Evolutionary conservation across 2,797 vertebrate species (phyloP).

Genomic region (Natrix natrix): DNA sequence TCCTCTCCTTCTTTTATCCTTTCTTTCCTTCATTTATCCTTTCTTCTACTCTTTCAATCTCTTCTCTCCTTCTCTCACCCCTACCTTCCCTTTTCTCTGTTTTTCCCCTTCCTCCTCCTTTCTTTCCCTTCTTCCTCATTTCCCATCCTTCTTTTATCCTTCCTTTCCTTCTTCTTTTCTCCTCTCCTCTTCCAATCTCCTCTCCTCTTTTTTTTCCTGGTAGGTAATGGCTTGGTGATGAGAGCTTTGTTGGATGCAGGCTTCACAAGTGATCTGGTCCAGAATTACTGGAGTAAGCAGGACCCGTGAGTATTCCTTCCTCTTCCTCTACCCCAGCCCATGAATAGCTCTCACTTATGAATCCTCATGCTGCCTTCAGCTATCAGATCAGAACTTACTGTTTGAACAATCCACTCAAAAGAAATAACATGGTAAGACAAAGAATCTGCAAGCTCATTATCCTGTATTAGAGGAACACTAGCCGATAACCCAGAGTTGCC

Average conservation of each 20-base stretch:
- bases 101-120: no score
- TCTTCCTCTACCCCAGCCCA: not conserved
- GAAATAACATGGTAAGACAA: not conserved
- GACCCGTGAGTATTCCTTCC: conserved; percentile 79
- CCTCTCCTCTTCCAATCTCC: conserved; percentile 17
- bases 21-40: no score
- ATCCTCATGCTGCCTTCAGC: not conserved
- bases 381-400: not conserved
- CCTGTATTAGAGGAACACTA: not conserved
- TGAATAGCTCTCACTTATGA: not conserved
- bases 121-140: rapidly evolving
- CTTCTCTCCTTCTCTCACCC: no score
- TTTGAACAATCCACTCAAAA: conserved; percentile 1
- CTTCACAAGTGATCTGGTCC: conserved; percentile 87
- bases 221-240: conserved; percentile 82
- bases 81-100: no score
- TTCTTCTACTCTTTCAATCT: no score
- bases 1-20: no score
- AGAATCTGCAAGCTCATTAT: not conserved
- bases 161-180: no score
- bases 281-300: conserved; percentile 85
- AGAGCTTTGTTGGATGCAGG: conserved; percentile 91
- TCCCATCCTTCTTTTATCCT: no score
- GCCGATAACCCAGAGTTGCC: no score
- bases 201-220: conserved; percentile 49